A percentile compares a stretch with the other conserved stretches of the same genome.
phyloP scores from a whole-genome alignment of 2,888 invertebrate genomes.

The Brenthis ino region DNA sequence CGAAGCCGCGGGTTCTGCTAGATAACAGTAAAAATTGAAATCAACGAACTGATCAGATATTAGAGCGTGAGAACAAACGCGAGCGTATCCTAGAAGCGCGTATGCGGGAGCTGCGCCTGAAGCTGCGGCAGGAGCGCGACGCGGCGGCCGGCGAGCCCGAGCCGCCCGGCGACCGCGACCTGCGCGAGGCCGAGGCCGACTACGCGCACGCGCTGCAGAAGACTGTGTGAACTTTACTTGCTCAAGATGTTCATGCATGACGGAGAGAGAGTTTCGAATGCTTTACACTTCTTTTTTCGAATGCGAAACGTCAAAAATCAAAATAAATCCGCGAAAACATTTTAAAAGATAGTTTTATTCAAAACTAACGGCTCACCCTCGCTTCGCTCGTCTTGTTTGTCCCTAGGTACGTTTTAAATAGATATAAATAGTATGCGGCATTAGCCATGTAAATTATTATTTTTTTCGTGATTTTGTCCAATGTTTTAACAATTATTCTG shows the following conservation, averaged over 20 bases:
- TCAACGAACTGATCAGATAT: slow-evolving; percentile 82
- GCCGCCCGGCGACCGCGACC: slow-evolving; percentile 58
- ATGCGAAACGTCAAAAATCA: too few species aligned
- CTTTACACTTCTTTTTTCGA: too few species aligned
- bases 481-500: too few species aligned
- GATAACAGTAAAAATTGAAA: background rate
- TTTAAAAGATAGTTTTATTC: too few species aligned
- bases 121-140: slow-evolving; percentile 74
- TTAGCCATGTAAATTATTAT: too few species aligned
- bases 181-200: slow-evolving; percentile 69
- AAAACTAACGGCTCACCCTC: too few species aligned
- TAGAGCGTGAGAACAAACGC: slow-evolving; percentile 93
- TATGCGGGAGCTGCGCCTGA: slow-evolving; percentile 89
- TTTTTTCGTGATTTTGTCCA: too few species aligned
- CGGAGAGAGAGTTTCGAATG: background rate
- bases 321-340: too few species aligned
- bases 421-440: too few species aligned
- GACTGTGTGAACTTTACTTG: slow-evolving; percentile 2
- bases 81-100: slow-evolving; percentile 96
- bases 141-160: slow-evolving; percentile 52
- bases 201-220: slow-evolving; percentile 63
- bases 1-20: background rate
- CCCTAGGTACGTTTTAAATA: too few species aligned
- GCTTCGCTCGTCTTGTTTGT: too few species aligned
- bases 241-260: too few species aligned